Evolutionary conservation across 2,888 invertebrate genomes (phyloP).

Genomic region (Leucania comma): DNA sequence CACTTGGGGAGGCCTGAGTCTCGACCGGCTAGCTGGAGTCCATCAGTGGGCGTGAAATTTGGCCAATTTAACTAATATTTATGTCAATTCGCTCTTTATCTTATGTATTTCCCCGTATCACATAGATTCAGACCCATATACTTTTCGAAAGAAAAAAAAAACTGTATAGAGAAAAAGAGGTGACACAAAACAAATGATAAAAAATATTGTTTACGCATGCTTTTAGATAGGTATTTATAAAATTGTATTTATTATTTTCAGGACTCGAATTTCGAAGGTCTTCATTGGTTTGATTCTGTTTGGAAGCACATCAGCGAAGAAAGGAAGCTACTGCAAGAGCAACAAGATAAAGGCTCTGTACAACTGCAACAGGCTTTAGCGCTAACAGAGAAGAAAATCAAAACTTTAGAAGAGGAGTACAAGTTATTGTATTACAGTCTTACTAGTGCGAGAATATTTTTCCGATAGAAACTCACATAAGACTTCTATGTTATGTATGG

Average conservation of each 20-base stretch:
- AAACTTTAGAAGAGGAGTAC: slow-evolving; percentile 94
- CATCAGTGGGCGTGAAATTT: background rate
- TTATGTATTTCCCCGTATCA: too few species aligned
- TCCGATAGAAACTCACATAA: slow-evolving; percentile 89
- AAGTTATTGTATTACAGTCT: slow-evolving; percentile 97
- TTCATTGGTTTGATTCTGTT: slow-evolving; percentile 98
- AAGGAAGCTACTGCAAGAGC: slow-evolving; percentile 88
- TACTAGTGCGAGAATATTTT: slow-evolving; percentile 98
- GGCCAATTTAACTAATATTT: background rate
- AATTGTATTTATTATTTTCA: slow-evolving; percentile 64
- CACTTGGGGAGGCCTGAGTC: too few species aligned
- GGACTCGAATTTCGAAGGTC: slow-evolving; percentile 95
- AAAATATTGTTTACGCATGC: background rate
- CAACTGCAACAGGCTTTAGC: slow-evolving; percentile 98
- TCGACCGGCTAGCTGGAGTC: too few species aligned
- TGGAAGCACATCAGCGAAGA: slow-evolving; percentile 93
- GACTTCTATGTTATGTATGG: background rate
- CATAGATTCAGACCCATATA: too few species aligned
- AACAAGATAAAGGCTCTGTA: slow-evolving; percentile 94
- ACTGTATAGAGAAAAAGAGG: too few species aligned
- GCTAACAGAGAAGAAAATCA: slow-evolving; percentile 96
- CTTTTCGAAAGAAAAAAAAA: too few species aligned
- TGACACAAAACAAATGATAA: too few species aligned
- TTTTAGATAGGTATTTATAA: background rate
- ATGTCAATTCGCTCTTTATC: background rate